These are phyloP conservation scores for Mandrillus leucophaeus DNA, from an alignment of 2,113 vertebrate species.

Conservation along the genomic window DNA sequence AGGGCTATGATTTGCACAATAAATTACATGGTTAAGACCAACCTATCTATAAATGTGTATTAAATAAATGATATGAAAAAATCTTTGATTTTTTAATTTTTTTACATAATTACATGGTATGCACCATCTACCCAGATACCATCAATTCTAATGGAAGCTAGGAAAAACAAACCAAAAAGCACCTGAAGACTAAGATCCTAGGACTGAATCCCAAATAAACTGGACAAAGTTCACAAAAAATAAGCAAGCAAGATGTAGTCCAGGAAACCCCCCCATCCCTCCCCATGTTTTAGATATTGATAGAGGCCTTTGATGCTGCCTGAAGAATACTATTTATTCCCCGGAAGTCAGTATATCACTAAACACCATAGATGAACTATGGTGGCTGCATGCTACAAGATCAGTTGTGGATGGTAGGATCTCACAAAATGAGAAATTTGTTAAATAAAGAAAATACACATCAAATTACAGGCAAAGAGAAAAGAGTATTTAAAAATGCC, in stretches of 20 bases:
- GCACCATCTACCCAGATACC: background rate
- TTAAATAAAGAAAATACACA: background rate
- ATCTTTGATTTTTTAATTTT: background rate
- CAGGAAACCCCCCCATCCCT: background rate
- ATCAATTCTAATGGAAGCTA: background rate
- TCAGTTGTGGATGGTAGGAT: background rate
- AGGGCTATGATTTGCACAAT: background rate
- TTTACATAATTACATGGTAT: background rate
- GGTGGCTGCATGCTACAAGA: background rate
- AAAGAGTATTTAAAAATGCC: slow-evolving; percentile 20
- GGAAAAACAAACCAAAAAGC: background rate
- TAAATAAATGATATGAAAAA: background rate
- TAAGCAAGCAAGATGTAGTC: background rate
- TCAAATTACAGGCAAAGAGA: background rate
- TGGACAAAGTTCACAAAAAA: background rate
- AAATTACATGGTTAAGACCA: background rate
- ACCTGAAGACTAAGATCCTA: background rate
- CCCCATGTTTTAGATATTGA: background rate
- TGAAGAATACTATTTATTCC: background rate
- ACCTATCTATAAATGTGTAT: background rate
- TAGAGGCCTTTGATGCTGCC: background rate
- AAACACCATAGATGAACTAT: background rate
- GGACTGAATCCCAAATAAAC: background rate
- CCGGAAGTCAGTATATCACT: background rate
- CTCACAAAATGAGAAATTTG: background rate